Percentiles rank a stretch among this genome's conserved stretches.
These are phyloP conservation scores for Sphenodon punctatus DNA, from an alignment of 2,797 vertebrate species.

Conservation along the genomic window DNA sequence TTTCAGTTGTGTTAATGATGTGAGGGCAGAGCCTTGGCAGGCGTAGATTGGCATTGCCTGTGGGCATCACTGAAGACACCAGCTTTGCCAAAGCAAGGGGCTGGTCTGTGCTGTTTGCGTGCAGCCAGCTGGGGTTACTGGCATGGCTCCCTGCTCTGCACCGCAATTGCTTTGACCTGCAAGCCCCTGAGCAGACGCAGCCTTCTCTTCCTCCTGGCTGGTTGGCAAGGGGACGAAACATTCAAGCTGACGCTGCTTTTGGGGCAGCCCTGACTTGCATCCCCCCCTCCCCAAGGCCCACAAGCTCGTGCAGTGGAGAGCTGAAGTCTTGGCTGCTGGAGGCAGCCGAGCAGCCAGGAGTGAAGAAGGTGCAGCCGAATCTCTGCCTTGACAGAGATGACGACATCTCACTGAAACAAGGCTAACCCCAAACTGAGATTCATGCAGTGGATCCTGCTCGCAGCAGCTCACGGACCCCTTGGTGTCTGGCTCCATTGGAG, in stretches of 20 bases:
- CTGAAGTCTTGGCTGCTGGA: background rate
- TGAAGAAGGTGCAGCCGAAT: background rate
- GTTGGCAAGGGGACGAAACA: fast-evolving
- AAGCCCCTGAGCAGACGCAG: fast-evolving
- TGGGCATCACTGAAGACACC: background rate
- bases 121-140: background rate
- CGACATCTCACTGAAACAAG: no score
- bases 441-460: background rate
- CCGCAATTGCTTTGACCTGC: background rate
- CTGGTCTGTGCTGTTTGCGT: background rate
- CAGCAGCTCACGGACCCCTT: background rate
- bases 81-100: background rate
- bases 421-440: no score
- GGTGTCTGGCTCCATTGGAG: background rate
- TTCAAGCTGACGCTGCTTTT: background rate
- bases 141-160: fast-evolving
- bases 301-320: background rate
- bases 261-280: fast-evolving
- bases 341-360: background rate
- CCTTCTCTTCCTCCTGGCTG: background rate
- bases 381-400: background rate
- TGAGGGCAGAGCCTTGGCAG: background rate
- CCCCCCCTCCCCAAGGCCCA: no score
- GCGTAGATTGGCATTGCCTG: background rate
- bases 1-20: background rate